A percentile compares a stretch with the other conserved stretches of the same genome.
These are phyloP conservation scores for Trachops cirrhosus DNA, from an alignment of 2,797 vertebrate genomes.

Conservation along the genomic window DNA sequence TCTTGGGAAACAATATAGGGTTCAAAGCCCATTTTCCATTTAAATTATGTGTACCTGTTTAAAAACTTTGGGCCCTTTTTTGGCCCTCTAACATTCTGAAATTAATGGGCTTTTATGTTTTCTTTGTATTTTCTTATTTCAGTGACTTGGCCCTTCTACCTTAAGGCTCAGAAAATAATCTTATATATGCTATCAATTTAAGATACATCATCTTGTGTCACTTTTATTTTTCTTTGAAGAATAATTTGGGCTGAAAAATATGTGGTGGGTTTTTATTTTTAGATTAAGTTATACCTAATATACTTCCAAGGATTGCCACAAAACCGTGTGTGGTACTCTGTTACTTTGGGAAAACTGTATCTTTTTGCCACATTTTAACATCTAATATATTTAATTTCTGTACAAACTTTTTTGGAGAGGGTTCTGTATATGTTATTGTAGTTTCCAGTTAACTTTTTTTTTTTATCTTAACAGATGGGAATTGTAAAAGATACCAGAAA, in stretches of 20 bases:
- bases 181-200: background rate
- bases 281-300: background rate
- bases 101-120: slow-evolving; percentile 27
- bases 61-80: background rate
- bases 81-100: background rate
- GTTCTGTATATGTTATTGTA: slow-evolving; percentile 19
- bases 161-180: background rate
- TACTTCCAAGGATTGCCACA: background rate
- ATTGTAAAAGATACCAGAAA: slow-evolving; percentile 29
- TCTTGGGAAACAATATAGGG: slow-evolving; percentile 77
- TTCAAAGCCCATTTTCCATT: slow-evolving; percentile 70
- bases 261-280: slow-evolving; percentile 28
- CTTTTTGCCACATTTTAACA: slow-evolving; percentile 52
- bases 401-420: slow-evolving; percentile 10
- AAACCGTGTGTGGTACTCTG: background rate
- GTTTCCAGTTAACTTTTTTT: background rate
- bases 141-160: slow-evolving; percentile 9
- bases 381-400: slow-evolving; percentile 21
- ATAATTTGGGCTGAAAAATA: slow-evolving; percentile 15
- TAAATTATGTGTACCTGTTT: slow-evolving; percentile 64
- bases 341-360: background rate
- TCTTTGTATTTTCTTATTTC: background rate
- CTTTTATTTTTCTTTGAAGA: background rate
- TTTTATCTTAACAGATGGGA: slow-evolving; percentile 3
- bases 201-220: background rate